Evolutionary conservation across 1,140 invertebrate species (phyloP), one percentile per base, ranked within the genome.

Genomic region (Aporrectodea caliginosa): DNA sequence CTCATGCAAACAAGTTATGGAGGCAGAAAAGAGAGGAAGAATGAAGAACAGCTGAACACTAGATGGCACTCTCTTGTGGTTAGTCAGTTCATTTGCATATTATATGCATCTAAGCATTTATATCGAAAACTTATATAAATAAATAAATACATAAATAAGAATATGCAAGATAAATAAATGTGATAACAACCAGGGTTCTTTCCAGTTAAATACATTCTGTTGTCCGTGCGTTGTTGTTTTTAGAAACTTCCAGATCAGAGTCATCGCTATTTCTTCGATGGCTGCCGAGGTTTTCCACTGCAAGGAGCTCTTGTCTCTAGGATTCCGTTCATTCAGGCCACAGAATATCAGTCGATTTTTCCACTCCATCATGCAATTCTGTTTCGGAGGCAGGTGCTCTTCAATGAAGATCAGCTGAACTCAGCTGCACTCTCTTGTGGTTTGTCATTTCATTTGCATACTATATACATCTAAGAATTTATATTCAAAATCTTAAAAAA

Each of bases 261-360:
- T 6, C 43, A 58, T 58, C 43, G 43, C n/a, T 98, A 97, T 86
- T 95, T 95, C 86, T 91, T 98, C 89, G 96, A 94, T 1, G 93
- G 95, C 85, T 92, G 91, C 79, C 91, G 91, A 81, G 91, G 91
- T 16, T 84, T 84, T 75, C n/a, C n/a, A n/a, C 82, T 97, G 87
- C 91, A 93, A 73, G 95, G 94, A 1, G 92, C 94, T 35, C 86
- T 95, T 83, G 92, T 98, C 27, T 90, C 91, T 29, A 93, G 92
- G 77, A 93, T 98, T 79, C 94, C 95, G 0, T 98, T 98, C 86
- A 96, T 94, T 1, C 95, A 98, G 89, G 95, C 96, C 1, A 93
- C 93, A 6, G 94, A 97, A 85, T 94, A 98, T n/a, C 92, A 95
- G 22, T 92, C 93, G 83, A 94, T 98, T 79, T n/a, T n/a, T n/a